phyloP scores from a whole-genome alignment of 2,888 invertebrate genomes.

The Hypomecis punctinalis region DNA sequence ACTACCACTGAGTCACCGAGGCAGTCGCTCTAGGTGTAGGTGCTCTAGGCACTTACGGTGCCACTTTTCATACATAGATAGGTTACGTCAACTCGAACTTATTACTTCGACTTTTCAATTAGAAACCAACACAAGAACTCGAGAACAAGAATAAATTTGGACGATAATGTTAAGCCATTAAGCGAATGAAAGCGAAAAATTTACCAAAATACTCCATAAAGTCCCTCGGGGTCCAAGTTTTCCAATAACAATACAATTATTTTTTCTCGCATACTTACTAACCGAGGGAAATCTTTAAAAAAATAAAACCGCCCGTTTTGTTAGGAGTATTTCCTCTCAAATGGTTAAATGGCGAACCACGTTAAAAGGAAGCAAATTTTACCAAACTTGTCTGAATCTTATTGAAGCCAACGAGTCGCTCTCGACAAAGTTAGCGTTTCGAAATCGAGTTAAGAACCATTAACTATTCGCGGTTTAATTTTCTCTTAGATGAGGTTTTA shows the following conservation, averaged over 20 bases:
- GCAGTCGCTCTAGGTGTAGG: no score
- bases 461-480: slow-evolving; percentile 80
- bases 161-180: slow-evolving; percentile 29
- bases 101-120: neutral
- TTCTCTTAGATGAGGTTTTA: slow-evolving; percentile 75
- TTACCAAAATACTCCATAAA: slow-evolving; percentile 25
- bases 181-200: slow-evolving; percentile 22
- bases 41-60: neutral
- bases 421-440: slow-evolving; percentile 75
- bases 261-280: slow-evolving; percentile 48
- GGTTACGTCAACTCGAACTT: no score
- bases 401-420: slow-evolving; percentile 73
- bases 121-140: slow-evolving; percentile 1
- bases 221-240: slow-evolving; percentile 46
- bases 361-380: slow-evolving; percentile 71
- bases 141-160: slow-evolving; percentile 22
- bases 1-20: no score
- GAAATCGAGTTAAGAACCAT: slow-evolving; percentile 79
- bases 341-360: slow-evolving; percentile 60
- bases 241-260: slow-evolving; percentile 56
- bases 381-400: slow-evolving; percentile 71
- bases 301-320: slow-evolving; percentile 52
- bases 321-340: slow-evolving; percentile 52
- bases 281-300: slow-evolving; percentile 48
- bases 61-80: no score